These are phyloP conservation scores for Rhinichthys osculus DNA, from an alignment of 2,797 vertebrate species.

Conservation along the genomic window DNA sequence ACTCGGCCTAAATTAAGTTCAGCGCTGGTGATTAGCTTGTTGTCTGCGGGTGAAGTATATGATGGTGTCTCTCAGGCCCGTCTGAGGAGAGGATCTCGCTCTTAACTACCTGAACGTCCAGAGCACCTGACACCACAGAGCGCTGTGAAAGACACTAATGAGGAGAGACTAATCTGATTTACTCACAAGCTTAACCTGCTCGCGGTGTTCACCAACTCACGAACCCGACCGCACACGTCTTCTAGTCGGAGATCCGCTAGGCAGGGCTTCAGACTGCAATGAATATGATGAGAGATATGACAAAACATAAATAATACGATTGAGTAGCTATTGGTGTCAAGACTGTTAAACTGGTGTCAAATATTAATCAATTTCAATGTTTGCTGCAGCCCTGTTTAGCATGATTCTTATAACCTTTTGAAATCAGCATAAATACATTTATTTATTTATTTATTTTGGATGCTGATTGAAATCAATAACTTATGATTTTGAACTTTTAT, in stretches of 20 bases:
- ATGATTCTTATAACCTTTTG: not conserved
- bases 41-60: conserved; percentile 42
- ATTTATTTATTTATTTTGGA: not conserved
- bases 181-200: conserved; percentile 1
- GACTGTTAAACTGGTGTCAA: not conserved
- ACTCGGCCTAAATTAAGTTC: conserved; percentile 59
- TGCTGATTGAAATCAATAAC: not conserved
- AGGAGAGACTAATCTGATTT: conserved; percentile 21
- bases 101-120: conserved; percentile 32
- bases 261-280: not conserved
- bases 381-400: not conserved
- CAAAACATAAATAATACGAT: not conserved
- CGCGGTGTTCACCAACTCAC: not conserved
- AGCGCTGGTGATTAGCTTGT: conserved; percentile 58
- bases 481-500: not conserved
- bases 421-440: not conserved
- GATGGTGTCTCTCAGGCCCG: conserved; percentile 37
- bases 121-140: conserved; percentile 22
- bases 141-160: conserved; percentile 31
- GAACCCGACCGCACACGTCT: not conserved
- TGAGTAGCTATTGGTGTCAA: not conserved
- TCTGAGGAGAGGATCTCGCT: not conserved
- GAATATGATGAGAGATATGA: not conserved
- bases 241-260: not conserved
- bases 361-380: not conserved